Percentiles rank a stretch among this genome's conserved stretches.
Evolutionary conservation across 2,888 invertebrate genomes (phyloP).

Genomic region (Philhelius pedissequus): DNA sequence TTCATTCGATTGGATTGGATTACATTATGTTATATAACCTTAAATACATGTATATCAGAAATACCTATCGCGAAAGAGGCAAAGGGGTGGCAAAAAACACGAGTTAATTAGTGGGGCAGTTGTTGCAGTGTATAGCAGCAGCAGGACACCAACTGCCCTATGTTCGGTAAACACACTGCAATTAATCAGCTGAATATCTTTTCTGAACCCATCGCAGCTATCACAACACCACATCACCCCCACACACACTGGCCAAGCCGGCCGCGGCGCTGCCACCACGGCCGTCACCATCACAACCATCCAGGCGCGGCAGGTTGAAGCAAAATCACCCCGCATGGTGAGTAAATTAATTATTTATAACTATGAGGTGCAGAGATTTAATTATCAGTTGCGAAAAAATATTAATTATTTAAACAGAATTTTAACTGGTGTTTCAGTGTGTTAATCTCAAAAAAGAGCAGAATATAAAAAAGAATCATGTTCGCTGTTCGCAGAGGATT

Average conservation of each 20-base stretch:
- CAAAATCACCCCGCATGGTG: conserved; percentile 1
- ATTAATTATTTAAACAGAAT: conserved; percentile 54
- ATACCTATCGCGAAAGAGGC: neutral
- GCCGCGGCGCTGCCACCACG: neutral
- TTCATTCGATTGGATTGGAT: conserved; percentile 59
- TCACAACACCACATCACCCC: neutral
- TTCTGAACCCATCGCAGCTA: neutral
- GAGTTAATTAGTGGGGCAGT: conserved; percentile 53
- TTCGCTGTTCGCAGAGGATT: conserved; percentile 19
- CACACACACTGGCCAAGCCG: neutral
- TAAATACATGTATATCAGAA: conserved; percentile 7
- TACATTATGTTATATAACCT: conserved; percentile 42
- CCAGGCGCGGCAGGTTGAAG: neutral
- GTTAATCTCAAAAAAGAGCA: conserved; percentile 17
- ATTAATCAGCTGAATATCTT: conserved; percentile 58
- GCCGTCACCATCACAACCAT: neutral
- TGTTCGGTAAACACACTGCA: conserved; percentile 46
- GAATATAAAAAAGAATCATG: conserved; percentile 1
- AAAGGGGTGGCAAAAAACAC: neutral
- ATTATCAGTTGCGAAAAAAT: conserved; percentile 59
- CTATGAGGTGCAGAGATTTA: conserved; percentile 61
- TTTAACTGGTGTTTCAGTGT: conserved; percentile 32
- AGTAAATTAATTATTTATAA: conserved; percentile 64
- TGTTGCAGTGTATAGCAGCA: too few relatives aligned
- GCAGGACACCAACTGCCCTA: neutral